phyloP scores from a whole-genome alignment of 2,797 vertebrate species.

The Silurus aristotelis region DNA sequence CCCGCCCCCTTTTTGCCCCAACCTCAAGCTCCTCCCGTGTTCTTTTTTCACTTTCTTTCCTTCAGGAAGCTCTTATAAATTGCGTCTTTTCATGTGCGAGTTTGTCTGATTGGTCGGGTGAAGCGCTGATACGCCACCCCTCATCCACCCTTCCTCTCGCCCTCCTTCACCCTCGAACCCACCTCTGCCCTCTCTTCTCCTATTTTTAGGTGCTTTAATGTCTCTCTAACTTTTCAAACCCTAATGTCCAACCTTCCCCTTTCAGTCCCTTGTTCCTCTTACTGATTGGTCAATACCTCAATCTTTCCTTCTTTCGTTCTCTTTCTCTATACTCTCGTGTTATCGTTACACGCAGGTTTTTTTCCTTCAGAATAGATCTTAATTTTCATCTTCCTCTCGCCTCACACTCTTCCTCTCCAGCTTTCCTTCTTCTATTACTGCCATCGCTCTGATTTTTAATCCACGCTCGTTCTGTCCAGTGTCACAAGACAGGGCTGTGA shows the following conservation, averaged over 20 bases:
- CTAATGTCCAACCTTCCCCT: slow-evolving; percentile 36
- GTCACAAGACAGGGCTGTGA: not conserved
- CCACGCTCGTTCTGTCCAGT: slow-evolving; percentile 20
- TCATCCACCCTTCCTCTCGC: slow-evolving; percentile 58
- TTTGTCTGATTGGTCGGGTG: slow-evolving; percentile 40
- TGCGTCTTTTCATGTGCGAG: slow-evolving; percentile 55
- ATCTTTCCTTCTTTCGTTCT: slow-evolving; percentile 57
- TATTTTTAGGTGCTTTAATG: slow-evolving; percentile 62
- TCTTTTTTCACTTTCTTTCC: slow-evolving; percentile 55
- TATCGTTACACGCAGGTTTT: slow-evolving; percentile 75
- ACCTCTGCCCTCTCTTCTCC: slow-evolving; percentile 65
- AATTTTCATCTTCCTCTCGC: not conserved
- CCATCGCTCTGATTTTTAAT: slow-evolving; percentile 47
- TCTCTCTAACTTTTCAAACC: slow-evolving; percentile 46
- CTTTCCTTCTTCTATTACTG: slow-evolving; percentile 55
- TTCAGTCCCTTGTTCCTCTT: slow-evolving; percentile 53
- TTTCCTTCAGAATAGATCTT: slow-evolving; percentile 49
- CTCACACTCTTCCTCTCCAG: slow-evolving; percentile 38
- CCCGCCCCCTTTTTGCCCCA: not conserved
- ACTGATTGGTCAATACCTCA: slow-evolving; percentile 51
- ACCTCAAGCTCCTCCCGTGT: slow-evolving; percentile 26
- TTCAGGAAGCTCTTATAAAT: slow-evolving; percentile 65
- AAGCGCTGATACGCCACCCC: slow-evolving; percentile 52
- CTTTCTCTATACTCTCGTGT: slow-evolving; percentile 75
- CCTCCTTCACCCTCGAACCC: slow-evolving; percentile 58